These are phyloP conservation scores for Drosophila austrosaltans DNA, from an alignment of 2,888 invertebrate genomes.

Conservation along the genomic window DNA sequence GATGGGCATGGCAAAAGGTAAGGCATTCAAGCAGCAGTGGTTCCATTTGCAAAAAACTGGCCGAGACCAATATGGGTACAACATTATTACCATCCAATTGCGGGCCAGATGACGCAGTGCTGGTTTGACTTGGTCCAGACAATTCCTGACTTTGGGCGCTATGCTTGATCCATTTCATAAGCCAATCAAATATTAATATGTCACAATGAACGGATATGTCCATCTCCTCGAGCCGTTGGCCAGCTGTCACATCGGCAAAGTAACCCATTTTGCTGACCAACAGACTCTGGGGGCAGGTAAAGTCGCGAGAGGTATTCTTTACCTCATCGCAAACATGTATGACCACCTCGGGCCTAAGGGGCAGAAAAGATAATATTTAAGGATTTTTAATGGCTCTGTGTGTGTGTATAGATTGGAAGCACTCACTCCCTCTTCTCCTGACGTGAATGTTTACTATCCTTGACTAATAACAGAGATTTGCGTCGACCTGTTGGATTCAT, in stretches of 20 bases:
- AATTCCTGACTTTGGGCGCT: slow-evolving; percentile 83
- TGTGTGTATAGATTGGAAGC: neutral
- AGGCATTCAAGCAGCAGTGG: slow-evolving; percentile 93
- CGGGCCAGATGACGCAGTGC: slow-evolving; percentile 83
- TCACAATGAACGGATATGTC: slow-evolving; percentile 99
- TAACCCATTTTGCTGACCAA: slow-evolving; percentile 97
- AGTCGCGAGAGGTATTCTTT: slow-evolving; percentile 94
- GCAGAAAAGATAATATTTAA: neutral
- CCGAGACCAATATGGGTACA: slow-evolving; percentile 95
- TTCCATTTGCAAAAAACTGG: slow-evolving; percentile 97
- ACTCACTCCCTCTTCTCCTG: slow-evolving; percentile 69
- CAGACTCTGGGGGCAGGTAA: slow-evolving; percentile 93
- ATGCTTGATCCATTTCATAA: slow-evolving; percentile 97
- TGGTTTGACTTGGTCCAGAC: slow-evolving; percentile 51
- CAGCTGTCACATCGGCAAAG: slow-evolving; percentile 94
- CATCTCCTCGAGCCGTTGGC: slow-evolving; percentile 93
- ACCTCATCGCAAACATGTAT: slow-evolving; percentile 98
- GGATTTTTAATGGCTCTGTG: neutral
- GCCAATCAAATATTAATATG: slow-evolving; percentile 97
- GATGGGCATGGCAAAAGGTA: slow-evolving; percentile 92
- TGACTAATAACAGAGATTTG: slow-evolving; percentile 63
- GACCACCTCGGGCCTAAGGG: slow-evolving; percentile 90
- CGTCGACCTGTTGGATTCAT: slow-evolving; percentile 38
- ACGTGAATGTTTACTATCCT: slow-evolving; percentile 59
- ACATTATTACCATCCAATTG: slow-evolving; percentile 92